Base-by-base conservation (phyloP, 2,113 vertebrate species). In the Spea bombifrons region DNA sequence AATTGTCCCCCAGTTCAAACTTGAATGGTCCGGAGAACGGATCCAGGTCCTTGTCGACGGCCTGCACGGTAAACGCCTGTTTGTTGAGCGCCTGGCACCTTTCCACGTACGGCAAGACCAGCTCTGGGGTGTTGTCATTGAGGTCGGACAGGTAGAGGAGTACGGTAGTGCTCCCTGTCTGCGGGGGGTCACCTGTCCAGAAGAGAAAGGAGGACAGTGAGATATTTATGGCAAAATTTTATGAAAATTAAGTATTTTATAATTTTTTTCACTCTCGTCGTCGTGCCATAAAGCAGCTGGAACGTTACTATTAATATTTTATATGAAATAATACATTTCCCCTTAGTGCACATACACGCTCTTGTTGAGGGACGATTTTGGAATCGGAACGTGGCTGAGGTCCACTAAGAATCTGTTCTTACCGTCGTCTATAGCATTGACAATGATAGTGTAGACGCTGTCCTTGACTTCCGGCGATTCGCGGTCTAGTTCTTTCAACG, bases 361-460 rank as follows among this genome's bases (percentile, higher is more conserved):
- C 10, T 8, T 53, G 50, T 30, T 30, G 30, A 30, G 30, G 30
- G 2, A 30, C 30, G 30, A 30, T 30, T 30, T 30, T 1, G 30
- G 30, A 30, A 30, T 1, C 30, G 2, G 55, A 59, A 12, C 12
- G n/a, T 10, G n/a, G 10, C 5, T 3, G 52, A 13, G 15, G 59
- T 13, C 5, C 59, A 6, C 1, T 46, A 3, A 13, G 9, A 47
- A 13, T 5, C 17, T 8, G 57, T 49, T 0, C 83, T 81, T 90
- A 94, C 94, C 94, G 3, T 89, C 12, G 71, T 94, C 94, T 47
- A 87, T 30, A 3, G 92, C 93, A 0, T 57, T 82, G 2, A 91
- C 55, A 0, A 89, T 0, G 4, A 94, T n/a, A 8, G 47, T 82
- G 65, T 97, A 95, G 61, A 86, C 47, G 47, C 69, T 85, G 0